Percentiles rank a stretch among this genome's conserved stretches.
These are phyloP conservation scores for Hypercompe scribonia DNA, from an alignment of 2,888 invertebrate genomes.

Conservation along the genomic window DNA sequence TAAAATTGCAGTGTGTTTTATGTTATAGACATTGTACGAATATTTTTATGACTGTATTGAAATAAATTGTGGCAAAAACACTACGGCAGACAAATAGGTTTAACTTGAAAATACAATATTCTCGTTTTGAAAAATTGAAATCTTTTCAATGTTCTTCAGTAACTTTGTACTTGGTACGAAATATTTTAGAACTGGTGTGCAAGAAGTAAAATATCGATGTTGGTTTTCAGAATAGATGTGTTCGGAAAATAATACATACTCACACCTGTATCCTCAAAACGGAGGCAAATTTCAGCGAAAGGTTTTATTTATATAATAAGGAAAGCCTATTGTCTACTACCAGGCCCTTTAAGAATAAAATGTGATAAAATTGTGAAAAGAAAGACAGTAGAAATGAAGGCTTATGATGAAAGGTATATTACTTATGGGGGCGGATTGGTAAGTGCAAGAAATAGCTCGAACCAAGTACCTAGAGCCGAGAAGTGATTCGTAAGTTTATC, in stretches of 20 bases:
- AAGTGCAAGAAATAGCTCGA: not conserved
- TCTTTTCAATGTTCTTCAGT: not conserved
- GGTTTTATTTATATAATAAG: too few species aligned
- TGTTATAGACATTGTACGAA: constrained; percentile 36
- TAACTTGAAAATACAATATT: not conserved
- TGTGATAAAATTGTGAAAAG: too few species aligned
- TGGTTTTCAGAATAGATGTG: too few species aligned
- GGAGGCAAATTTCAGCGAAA: too few species aligned
- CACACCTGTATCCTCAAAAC: too few species aligned
- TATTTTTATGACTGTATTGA: constrained; percentile 18
- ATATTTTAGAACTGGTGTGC: not conserved
- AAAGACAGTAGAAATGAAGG: too few species aligned
- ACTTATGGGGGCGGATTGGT: not conserved
- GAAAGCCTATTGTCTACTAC: too few species aligned
- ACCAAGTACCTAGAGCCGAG: not conserved
- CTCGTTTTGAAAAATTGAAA: not conserved
- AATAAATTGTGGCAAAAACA: constrained; percentile 9
- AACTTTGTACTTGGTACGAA: not conserved
- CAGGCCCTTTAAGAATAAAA: too few species aligned
- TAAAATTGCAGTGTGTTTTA: constrained; percentile 59
- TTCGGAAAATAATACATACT: too few species aligned
- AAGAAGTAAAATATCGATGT: not conserved
- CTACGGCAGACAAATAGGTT: not conserved
- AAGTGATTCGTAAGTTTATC: not conserved
- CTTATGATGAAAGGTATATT: too few species aligned